phyloP scores from a whole-genome alignment of 2,888 invertebrate genomes.

The Acanthosepion pharaonis region DNA sequence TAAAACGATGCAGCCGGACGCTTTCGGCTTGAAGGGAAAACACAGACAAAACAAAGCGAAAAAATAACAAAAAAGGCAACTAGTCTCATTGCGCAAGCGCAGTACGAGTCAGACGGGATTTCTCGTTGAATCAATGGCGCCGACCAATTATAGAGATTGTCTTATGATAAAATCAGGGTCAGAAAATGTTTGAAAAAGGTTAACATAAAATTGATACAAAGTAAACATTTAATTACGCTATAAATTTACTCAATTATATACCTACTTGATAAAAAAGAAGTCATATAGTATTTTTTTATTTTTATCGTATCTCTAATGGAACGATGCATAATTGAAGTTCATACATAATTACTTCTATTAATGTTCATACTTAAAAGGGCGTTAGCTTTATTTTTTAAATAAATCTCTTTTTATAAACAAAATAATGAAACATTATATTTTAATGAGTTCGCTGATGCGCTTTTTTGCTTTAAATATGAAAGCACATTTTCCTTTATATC shows the following conservation, averaged over 20 bases:
- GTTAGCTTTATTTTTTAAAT: neutral
- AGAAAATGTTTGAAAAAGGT: conserved; percentile 23
- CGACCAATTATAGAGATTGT: neutral
- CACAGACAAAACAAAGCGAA: neutral
- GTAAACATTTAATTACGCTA: neutral
- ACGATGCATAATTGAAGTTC: neutral
- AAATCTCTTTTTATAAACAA: neutral
- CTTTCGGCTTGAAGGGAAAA: neutral
- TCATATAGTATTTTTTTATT: neutral
- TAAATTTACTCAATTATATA: neutral
- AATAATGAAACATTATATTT: neutral
- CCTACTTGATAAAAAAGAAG: conserved; percentile 1
- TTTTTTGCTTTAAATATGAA: no score
- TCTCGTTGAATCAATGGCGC: neutral
- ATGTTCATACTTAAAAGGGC: neutral
- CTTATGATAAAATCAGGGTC: neutral
- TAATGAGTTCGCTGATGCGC: neutral
- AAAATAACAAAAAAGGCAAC: neutral
- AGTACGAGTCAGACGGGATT: neutral
- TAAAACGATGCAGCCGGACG: neutral
- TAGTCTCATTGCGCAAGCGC: neutral
- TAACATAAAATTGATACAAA: conserved; percentile 20
- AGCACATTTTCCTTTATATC: no score
- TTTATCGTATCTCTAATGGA: neutral
- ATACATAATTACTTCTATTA: neutral